A percentile compares a stretch with the other conserved stretches of the same genome.
These are phyloP conservation scores for Sebastes schlegelii DNA, from an alignment of 2,113 vertebrate genomes.

Conservation along the genomic window DNA sequence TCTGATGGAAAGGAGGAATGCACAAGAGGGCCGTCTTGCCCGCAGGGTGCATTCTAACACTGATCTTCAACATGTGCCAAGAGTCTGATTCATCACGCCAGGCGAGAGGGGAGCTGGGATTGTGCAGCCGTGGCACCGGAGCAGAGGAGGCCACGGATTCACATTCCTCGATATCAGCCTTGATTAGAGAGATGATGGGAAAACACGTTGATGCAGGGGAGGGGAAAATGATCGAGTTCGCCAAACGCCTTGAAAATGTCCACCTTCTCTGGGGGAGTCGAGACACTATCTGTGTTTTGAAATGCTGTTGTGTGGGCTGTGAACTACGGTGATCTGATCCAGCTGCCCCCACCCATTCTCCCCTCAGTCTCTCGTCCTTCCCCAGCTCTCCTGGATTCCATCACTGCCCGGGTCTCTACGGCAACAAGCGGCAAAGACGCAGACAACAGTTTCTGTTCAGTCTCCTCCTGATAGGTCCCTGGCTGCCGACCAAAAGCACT, in stretches of 20 bases:
- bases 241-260: conserved; percentile 47
- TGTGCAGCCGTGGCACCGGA: conserved; percentile 59
- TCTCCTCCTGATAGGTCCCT: conserved; percentile 77
- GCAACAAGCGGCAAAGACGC: conserved; percentile 77
- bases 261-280: conserved; percentile 25
- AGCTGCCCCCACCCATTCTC: conserved; percentile 55
- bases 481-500: conserved; percentile 79
- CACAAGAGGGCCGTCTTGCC: conserved; percentile 70
- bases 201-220: conserved; percentile 56
- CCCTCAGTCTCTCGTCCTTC: conserved; percentile 42
- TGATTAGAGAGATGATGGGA: conserved; percentile 59
- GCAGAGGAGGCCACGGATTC: conserved; percentile 57
- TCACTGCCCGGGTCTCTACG: conserved; percentile 77
- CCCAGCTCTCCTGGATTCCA: conserved; percentile 81
- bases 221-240: conserved; percentile 24
- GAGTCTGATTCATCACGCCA: conserved; percentile 72
- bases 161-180: conserved; percentile 73
- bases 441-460: conserved; percentile 81
- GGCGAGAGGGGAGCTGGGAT: conserved; percentile 56
- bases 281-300: conserved; percentile 50
- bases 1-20: conserved; percentile 80
- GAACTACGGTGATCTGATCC: conserved; percentile 62
- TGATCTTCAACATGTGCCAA: conserved; percentile 80
- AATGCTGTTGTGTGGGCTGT: conserved; percentile 58
- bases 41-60: conserved; percentile 72